phyloP scores from a whole-genome alignment of 2,797 vertebrate species.

The Micrastur ruficollis region DNA sequence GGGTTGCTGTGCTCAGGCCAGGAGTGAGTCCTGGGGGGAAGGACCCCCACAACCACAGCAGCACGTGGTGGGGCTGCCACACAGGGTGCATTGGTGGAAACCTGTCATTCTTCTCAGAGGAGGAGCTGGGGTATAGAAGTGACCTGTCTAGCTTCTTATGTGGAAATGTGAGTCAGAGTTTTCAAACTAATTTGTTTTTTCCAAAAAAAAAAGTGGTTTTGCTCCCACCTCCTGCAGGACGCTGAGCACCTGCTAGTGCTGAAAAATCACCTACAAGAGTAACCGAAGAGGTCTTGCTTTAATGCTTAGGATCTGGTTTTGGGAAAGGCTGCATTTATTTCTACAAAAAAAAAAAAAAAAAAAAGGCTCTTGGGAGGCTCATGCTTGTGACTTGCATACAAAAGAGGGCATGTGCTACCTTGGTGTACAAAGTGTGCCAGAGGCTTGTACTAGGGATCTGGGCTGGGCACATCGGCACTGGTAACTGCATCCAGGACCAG shows the following conservation, averaged over 20 bases:
- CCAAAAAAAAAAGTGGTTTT: background rate
- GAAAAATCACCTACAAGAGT: background rate
- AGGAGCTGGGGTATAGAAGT: background rate
- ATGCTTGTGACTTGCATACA: background rate
- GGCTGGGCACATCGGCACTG: fast-evolving
- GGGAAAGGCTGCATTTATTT: background rate
- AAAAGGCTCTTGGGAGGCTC: background rate
- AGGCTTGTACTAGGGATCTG: background rate
- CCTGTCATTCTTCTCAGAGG: background rate
- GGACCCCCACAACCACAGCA: fast-evolving
- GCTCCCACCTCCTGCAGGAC: background rate
- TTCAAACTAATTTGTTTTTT: background rate
- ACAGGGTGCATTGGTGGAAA: fast-evolving
- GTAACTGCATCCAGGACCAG: background rate
- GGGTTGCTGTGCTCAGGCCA: background rate
- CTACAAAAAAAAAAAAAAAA: background rate
- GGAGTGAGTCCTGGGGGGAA: background rate
- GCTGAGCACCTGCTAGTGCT: background rate
- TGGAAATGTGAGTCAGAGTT: background rate
- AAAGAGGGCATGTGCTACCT: background rate
- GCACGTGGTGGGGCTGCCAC: fast-evolving
- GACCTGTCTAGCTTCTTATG: background rate
- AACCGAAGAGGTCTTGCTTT: background rate
- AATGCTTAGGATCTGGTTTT: background rate
- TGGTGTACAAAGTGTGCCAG: background rate